Percentiles rank a stretch among this genome's conserved stretches.
phyloP scores from a whole-genome alignment of 2,888 invertebrate species.

The Drosophila setosimentum region DNA sequence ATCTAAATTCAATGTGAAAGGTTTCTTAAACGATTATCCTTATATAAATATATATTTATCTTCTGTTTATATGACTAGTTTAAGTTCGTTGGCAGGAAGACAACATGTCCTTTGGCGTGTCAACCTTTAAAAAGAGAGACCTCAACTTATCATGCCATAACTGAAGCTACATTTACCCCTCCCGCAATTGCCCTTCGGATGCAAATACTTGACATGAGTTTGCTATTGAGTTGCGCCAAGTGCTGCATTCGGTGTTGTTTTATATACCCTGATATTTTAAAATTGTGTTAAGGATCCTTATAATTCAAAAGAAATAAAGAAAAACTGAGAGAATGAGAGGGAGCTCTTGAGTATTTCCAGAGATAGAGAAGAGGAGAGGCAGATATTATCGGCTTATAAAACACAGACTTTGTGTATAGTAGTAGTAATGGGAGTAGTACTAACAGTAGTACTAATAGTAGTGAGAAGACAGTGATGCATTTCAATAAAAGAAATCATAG shows the following conservation, averaged over 20 bases:
- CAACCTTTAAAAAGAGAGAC: slow-evolving; percentile 23
- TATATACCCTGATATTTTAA: slow-evolving; percentile 10
- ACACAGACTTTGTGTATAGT: neutral
- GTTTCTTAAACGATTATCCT: neutral
- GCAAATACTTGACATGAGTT: slow-evolving; percentile 28
- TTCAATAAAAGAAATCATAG: neutral
- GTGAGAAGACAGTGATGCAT: neutral
- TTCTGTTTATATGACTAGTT: slow-evolving; percentile 6
- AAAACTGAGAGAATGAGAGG: neutral
- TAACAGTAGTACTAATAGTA: neutral
- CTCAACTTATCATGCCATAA: slow-evolving; percentile 44
- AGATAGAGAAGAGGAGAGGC: neutral
- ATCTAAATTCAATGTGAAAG: neutral
- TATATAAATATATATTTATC: neutral
- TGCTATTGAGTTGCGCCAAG: slow-evolving; percentile 8
- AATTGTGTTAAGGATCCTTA: too few relatives aligned
- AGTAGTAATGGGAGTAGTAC: neutral
- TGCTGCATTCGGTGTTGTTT: slow-evolving; percentile 11
- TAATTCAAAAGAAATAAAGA: neutral
- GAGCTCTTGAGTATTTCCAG: neutral
- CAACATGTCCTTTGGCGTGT: slow-evolving; percentile 47
- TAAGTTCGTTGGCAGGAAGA: slow-evolving; percentile 3
- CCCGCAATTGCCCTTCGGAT: neutral
- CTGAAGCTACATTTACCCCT: neutral
- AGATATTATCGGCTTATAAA: neutral